Percentiles rank a stretch among this genome's conserved stretches.
These are phyloP conservation scores for Plagodis dolabraria DNA, from an alignment of 2,888 invertebrate genomes.

Conservation along the genomic window DNA sequence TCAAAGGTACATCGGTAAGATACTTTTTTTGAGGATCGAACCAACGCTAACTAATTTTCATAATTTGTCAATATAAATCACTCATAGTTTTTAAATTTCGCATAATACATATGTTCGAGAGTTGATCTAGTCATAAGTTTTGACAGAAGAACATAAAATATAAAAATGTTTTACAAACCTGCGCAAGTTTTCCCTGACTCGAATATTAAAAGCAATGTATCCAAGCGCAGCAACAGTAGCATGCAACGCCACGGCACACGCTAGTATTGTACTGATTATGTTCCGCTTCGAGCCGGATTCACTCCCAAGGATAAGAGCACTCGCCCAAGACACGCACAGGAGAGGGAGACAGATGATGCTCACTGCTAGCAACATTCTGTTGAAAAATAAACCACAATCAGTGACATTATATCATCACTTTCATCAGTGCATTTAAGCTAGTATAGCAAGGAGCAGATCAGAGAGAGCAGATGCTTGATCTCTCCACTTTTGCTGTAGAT, in stretches of 20 bases:
- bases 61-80: no score
- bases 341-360: slow-evolving; percentile 94
- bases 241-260: slow-evolving; percentile 90
- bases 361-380: slow-evolving; percentile 92
- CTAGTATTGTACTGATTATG: slow-evolving; percentile 90
- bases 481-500: no score
- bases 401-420: no score
- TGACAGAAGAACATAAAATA: slow-evolving; percentile 9
- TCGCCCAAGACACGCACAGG: slow-evolving; percentile 93
- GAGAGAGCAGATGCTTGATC: no score
- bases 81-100: no score
- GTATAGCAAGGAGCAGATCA: no score
- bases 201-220: slow-evolving; percentile 93
- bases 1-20: no score
- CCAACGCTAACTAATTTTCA: no score
- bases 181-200: slow-evolving; percentile 90
- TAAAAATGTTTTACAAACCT: slow-evolving; percentile 67
- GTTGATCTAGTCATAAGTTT: no score
- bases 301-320: slow-evolving; percentile 84
- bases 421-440: no score
- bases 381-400: background rate
- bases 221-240: slow-evolving; percentile 94
- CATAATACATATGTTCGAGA: no score
- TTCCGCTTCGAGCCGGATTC: slow-evolving; percentile 87
- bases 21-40: no score